These are phyloP conservation scores for Isichthys henryi DNA, from an alignment of 2,113 vertebrate genomes.

Conservation along the genomic window DNA sequence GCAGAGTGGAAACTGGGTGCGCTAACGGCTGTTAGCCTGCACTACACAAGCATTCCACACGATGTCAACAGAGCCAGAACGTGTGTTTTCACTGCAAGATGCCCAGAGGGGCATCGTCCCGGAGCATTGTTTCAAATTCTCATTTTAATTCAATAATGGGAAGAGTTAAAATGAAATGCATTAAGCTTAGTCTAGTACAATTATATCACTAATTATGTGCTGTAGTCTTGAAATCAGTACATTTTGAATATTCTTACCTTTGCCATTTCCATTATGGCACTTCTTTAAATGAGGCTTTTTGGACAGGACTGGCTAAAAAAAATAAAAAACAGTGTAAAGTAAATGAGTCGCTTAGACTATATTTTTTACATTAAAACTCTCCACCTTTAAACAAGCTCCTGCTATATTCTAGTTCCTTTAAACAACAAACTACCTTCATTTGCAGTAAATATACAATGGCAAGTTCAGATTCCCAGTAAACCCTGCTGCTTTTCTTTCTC, in stretches of 20 bases:
- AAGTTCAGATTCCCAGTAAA: constrained; percentile 3
- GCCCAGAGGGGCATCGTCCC: background rate
- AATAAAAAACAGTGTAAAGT: background rate
- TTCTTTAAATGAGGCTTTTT: background rate
- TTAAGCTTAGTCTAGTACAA: background rate
- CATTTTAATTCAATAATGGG: background rate
- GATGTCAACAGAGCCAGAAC: background rate
- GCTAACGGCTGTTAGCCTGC: background rate
- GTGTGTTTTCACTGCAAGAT: background rate
- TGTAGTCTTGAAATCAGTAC: background rate
- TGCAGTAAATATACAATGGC: no score
- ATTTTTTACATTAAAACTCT: background rate
- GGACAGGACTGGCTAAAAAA: background rate
- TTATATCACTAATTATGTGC: background rate
- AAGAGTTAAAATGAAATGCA: background rate
- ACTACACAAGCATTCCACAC: background rate
- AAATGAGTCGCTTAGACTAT: background rate
- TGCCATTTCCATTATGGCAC: background rate
- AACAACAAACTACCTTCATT: background rate
- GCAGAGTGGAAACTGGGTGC: background rate
- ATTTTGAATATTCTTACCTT: background rate
- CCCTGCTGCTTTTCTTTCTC: constrained; percentile 8
- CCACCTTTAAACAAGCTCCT: background rate
- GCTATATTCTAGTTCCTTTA: background rate
- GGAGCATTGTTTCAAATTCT: background rate